Conservation (phyloP, 2,113 vertebrate species). For the Raja brachyura region DNA sequence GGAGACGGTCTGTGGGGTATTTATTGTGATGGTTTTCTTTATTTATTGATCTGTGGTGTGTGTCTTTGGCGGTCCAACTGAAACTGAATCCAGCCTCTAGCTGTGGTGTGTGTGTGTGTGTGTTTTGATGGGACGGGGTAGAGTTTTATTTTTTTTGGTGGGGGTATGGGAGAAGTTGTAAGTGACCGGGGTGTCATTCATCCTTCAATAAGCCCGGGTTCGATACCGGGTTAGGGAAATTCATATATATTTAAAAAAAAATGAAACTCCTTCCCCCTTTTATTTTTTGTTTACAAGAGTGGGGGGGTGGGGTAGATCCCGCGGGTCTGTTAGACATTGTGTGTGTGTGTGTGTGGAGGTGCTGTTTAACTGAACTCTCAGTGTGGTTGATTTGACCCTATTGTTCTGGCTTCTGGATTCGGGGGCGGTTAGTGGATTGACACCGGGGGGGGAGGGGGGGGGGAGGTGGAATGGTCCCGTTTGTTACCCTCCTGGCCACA, state of each 20-base stretch:
- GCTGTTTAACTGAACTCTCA: slow-evolving; percentile 19
- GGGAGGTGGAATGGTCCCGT: background rate
- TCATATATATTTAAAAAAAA: too few species aligned
- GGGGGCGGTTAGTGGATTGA: background rate
- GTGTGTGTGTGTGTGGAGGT: too few species aligned
- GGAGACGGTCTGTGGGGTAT: background rate
- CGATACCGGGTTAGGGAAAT: background rate
- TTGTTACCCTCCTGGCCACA: background rate
- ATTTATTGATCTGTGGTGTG: background rate
- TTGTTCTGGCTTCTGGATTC: slow-evolving; percentile 29
- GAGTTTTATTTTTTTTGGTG: too few species aligned
- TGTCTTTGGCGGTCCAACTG: background rate
- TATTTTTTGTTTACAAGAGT: too few species aligned
- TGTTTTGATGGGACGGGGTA: background rate
- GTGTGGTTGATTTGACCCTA: background rate
- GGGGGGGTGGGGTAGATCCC: background rate
- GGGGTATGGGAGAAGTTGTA: too few species aligned
- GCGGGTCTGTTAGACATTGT: too few species aligned
- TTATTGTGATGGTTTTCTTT: background rate
- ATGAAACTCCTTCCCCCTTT: background rate
- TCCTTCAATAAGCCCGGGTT: too few species aligned
- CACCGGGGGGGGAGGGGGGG: too few species aligned
- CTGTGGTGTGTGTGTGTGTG: background rate
- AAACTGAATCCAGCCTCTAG: background rate
- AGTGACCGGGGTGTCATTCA: background rate